Evolutionary conservation across 2,797 vertebrate genomes (phyloP).

Genomic region (Syndactyla subalaris): DNA sequence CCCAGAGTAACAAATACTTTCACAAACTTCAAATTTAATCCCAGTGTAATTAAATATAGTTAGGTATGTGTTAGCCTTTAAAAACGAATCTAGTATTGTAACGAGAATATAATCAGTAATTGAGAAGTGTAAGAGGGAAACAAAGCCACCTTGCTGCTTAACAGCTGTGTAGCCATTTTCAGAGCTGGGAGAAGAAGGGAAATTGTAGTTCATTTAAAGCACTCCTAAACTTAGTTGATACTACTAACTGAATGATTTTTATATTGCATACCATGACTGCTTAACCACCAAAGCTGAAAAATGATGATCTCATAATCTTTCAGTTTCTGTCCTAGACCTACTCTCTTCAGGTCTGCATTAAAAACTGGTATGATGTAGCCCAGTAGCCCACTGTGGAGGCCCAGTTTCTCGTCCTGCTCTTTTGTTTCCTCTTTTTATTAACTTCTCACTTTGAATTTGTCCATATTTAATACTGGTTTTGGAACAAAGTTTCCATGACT

Average conservation of each 20-base stretch:
- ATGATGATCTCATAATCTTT: background rate
- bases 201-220: background rate
- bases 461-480: background rate
- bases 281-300: background rate
- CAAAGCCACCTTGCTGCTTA: background rate
- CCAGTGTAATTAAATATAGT: background rate
- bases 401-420: background rate
- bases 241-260: background rate
- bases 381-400: background rate
- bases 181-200: background rate
- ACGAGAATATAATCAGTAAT: background rate
- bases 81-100: background rate
- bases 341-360: background rate
- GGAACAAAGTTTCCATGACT: background rate
- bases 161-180: conserved; percentile 1
- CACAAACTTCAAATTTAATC: background rate
- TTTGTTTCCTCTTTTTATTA: background rate
- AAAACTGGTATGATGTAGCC: background rate
- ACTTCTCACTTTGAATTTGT: background rate
- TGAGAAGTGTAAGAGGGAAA: background rate
- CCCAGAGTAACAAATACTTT: background rate
- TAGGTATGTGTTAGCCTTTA: background rate
- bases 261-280: background rate
- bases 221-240: background rate
- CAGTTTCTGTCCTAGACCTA: background rate